A percentile compares a stretch with the other conserved stretches of the same genome.
Conservation (phyloP, 37 sponge, comb jelly and placozoan genomes). For the Diacarnus erythraeanus region DNA sequence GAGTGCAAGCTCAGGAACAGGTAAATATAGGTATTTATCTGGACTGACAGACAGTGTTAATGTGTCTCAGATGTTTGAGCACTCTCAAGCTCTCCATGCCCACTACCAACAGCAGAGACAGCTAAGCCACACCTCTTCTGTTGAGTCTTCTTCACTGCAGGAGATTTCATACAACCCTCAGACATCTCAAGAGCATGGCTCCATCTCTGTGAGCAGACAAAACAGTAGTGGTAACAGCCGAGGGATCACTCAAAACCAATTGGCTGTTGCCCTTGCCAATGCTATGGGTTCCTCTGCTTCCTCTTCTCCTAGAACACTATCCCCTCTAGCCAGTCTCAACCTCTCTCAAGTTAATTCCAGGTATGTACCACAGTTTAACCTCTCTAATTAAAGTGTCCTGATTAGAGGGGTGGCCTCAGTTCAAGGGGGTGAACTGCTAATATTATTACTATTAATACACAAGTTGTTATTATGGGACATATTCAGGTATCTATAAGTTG, state of each 20-base stretch:
- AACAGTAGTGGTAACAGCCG: background rate
- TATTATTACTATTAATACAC: no score
- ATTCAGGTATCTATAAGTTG: no score
- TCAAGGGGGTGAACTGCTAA: no score
- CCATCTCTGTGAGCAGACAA: no score
- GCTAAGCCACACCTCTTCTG: background rate
- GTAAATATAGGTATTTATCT: background rate
- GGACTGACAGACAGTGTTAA: background rate
- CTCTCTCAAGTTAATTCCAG: background rate
- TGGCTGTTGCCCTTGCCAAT: conserved; percentile 21
- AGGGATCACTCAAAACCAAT: conserved; percentile 10
- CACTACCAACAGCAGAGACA: conserved; percentile 51
- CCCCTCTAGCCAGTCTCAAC: conserved; percentile 21
- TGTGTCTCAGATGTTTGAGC: conserved; percentile 60
- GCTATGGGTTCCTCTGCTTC: conserved; percentile 24
- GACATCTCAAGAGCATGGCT: background rate
- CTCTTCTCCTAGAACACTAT: background rate
- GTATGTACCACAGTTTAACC: no score
- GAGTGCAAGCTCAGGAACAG: conserved; percentile 18
- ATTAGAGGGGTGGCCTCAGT: no score
- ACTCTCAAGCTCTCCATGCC: conserved; percentile 66
- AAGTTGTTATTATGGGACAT: no score
- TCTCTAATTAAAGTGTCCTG: no score
- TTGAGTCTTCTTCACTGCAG: background rate
- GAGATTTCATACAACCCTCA: conserved; percentile 8